A percentile compares a stretch with the other conserved stretches of the same genome.
Conservation (phyloP, 1,140 invertebrate genomes). For the Conopomorpha cramerella region DNA sequence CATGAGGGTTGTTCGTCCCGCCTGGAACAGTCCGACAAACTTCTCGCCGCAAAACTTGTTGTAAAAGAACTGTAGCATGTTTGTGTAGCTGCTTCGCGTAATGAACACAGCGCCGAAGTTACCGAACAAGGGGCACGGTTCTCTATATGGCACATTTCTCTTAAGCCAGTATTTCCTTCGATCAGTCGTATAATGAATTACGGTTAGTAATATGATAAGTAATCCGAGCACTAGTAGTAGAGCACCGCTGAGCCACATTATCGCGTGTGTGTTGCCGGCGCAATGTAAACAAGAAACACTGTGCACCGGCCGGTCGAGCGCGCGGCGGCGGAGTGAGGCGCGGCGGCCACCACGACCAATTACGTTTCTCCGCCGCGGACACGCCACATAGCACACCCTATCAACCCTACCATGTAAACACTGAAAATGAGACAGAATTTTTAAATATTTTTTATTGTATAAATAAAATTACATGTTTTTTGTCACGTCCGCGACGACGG, state of each 20-base stretch:
- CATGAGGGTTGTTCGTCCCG: conserved; percentile 42
- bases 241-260: conserved; percentile 32
- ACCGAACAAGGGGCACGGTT: conserved; percentile 47
- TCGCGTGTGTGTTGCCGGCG: conserved; percentile 11
- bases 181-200: conserved; percentile 35
- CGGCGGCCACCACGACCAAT: too few species aligned
- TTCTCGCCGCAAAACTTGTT: conserved; percentile 28
- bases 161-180: conserved; percentile 42
- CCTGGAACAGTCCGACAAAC: conserved; percentile 47
- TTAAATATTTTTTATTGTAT: too few species aligned
- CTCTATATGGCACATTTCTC: conserved; percentile 37
- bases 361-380: too few species aligned
- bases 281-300: too few species aligned
- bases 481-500: too few species aligned
- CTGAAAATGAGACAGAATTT: too few species aligned
- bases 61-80: conserved; percentile 39
- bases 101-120: conserved; percentile 44
- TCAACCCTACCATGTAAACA: too few species aligned
- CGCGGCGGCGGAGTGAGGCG: too few species aligned
- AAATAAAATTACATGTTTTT: too few species aligned
- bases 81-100: conserved; percentile 34
- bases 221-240: conserved; percentile 25
- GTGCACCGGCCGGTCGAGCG: too few species aligned
- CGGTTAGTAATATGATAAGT: conserved; percentile 22
- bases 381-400: too few species aligned